A percentile compares a stretch with the other conserved stretches of the same genome.
These are phyloP conservation scores for Octonoba sinensis DNA, from an alignment of 2,888 invertebrate genomes.

Conservation along the genomic window DNA sequence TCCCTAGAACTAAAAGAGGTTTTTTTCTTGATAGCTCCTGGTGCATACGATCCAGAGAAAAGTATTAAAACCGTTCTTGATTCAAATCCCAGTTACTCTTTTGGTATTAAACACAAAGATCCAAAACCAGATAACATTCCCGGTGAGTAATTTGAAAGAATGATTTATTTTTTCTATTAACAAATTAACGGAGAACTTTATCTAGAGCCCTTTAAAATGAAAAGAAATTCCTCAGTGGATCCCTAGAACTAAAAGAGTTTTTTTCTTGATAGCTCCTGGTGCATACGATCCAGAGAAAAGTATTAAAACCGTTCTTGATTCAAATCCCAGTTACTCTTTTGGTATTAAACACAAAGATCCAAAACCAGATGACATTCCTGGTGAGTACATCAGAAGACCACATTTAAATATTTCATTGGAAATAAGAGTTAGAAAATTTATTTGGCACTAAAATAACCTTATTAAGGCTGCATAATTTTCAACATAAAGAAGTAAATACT, in stretches of 20 bases:
- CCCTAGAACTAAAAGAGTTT: no score
- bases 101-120: slow-evolving; percentile 76
- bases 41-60: slow-evolving; percentile 84
- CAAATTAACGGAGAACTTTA: no score
- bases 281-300: slow-evolving; percentile 27
- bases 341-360: slow-evolving; percentile 75
- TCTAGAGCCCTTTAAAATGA: no score
- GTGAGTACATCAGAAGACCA: slow-evolving; percentile 5
- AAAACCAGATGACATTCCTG: slow-evolving; percentile 64
- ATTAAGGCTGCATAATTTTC: no score
- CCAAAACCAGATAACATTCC: slow-evolving; percentile 65
- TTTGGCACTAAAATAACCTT: no score
- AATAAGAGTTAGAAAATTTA: no score
- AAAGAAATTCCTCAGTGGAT: no score
- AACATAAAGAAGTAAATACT: no score
- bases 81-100: slow-evolving; percentile 79
- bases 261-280: slow-evolving; percentile 12
- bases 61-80: slow-evolving; percentile 74
- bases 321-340: slow-evolving; percentile 80
- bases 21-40: slow-evolving; percentile 79
- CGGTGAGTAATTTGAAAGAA: slow-evolving; percentile 42
- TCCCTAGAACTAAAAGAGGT: no score
- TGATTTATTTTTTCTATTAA: no score
- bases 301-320: slow-evolving; percentile 71
- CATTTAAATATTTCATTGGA: background rate